phyloP scores from a whole-genome alignment of 2,888 invertebrate species.

The Drosophila gaucha region DNA sequence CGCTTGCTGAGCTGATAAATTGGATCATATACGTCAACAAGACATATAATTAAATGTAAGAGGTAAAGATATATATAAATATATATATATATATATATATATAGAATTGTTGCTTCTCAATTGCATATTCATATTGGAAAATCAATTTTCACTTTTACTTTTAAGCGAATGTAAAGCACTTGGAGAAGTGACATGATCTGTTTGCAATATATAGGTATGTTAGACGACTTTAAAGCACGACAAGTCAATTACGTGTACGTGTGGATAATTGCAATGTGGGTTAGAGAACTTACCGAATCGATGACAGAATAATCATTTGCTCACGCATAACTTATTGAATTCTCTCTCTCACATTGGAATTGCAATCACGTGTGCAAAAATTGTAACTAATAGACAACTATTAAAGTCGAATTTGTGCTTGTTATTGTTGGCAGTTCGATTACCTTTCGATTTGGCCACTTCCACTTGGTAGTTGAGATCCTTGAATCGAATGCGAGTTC shows the following conservation, averaged over 20 bases:
- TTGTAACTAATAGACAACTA: conserved; percentile 4
- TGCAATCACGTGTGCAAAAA: conserved; percentile 30
- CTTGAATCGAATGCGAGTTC: conserved; percentile 23
- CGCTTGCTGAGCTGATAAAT: conserved; percentile 2
- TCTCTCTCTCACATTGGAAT: conserved; percentile 15
- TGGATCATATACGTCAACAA: conserved; percentile 17
- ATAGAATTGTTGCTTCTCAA: background rate
- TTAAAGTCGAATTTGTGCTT: conserved; percentile 3
- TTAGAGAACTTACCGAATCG: conserved; percentile 16
- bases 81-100: background rate
- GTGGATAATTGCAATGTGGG: conserved; percentile 37
- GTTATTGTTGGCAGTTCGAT: conserved; percentile 21
- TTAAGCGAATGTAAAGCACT: conserved; percentile 8
- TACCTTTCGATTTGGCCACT: conserved; percentile 27
- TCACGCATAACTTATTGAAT: background rate
- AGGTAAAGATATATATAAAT: background rate
- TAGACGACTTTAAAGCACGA: conserved; percentile 6
- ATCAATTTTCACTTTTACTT: conserved; percentile 42
- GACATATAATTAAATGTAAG: conserved; percentile 3
- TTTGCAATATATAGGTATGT: background rate
- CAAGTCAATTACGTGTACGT: conserved; percentile 40
- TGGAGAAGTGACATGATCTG: conserved; percentile 18
- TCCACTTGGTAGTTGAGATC: conserved; percentile 28
- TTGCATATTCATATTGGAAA: conserved; percentile 3
- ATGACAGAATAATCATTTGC: conserved; percentile 2